These are phyloP conservation scores for Scaptomyza reducta DNA, from an alignment of 2,888 invertebrate genomes.

Conservation along the genomic window DNA sequence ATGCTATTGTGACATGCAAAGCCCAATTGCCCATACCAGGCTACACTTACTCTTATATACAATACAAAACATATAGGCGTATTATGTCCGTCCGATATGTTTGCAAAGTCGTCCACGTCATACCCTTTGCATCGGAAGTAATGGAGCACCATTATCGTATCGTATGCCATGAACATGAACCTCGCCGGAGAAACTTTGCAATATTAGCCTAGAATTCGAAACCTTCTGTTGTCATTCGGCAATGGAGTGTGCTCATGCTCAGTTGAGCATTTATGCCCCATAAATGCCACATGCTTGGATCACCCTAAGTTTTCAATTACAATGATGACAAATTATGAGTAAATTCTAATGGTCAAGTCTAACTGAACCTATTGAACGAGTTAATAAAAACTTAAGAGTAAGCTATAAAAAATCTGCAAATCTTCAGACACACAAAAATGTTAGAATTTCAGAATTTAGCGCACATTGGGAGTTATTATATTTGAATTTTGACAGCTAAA, in stretches of 20 bases:
- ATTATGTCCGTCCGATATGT: constrained; percentile 21
- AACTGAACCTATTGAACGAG: not conserved
- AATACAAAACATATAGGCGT: constrained; percentile 3
- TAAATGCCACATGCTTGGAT: constrained; percentile 5
- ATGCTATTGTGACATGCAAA: constrained; percentile 65
- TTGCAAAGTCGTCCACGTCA: constrained; percentile 31
- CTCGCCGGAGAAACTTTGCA: constrained; percentile 43
- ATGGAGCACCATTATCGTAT: constrained; percentile 32
- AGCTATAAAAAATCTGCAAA: not conserved
- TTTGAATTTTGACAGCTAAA: not conserved
- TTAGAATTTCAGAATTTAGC: not conserved
- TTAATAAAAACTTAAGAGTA: not conserved
- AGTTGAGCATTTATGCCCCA: constrained; percentile 35
- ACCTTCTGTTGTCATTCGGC: constrained; percentile 35
- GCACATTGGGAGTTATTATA: not conserved
- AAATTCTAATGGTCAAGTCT: not conserved
- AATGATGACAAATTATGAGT: constrained; percentile 6
- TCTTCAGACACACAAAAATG: not conserved
- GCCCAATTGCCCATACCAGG: constrained; percentile 27
- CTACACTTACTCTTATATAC: constrained; percentile 21
- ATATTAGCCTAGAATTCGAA: constrained; percentile 55
- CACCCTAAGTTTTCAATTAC: constrained; percentile 14
- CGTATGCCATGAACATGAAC: constrained; percentile 40
- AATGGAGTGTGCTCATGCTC: constrained; percentile 35
- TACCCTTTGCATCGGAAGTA: constrained; percentile 56